Evolutionary conservation across 35 echinoderm and acorn worm species (phyloP), one percentile per base, ranked within the genome.

Genomic region (Ptychodera flava): DNA sequence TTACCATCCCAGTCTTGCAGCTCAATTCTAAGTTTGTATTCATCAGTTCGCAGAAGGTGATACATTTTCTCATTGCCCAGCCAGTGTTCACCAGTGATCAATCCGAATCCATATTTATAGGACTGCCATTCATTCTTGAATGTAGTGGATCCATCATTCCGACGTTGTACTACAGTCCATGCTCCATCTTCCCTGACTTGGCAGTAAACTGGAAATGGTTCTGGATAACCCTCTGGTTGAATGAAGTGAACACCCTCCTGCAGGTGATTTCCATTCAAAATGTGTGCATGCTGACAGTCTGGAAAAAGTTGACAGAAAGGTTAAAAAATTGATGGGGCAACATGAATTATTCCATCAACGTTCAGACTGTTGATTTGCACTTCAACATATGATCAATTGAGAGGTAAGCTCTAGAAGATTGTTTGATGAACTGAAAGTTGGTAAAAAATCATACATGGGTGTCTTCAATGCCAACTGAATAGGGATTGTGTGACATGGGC

Each of bases 201-300:
- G 45, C 45, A 64, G 45, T 64, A 22, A 12, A 64, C 45, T 64
- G 45, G 79, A n/a, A n/a, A n/a, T 1, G 87, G 80, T 32, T 94
- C 95, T 38, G 86, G 85, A 16, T 84, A n/a, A 1, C 92, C 92
- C 34, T 92, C 80, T 45, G 95, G 95, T 86, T 94, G 93, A 88
- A 97, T 97, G 75, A 86, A 84, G 87, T 97, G 94, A 14, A 97
- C 82, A 30, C 95, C 95, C n/a, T n/a, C n/a, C n/a, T n/a, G n/a
- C n/a, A n/a, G n/a, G n/a, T n/a, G n/a, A n/a, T n/a, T n/a, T n/a
- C n/a, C n/a, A n/a, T n/a, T n/a, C n/a, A n/a, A n/a, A n/a, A n/a
- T n/a, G n/a, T n/a, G n/a, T n/a, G n/a, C n/a, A n/a, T n/a, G n/a
- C n/a, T n/a, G n/a, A n/a, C n/a, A n/a, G n/a, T n/a, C n/a, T n/a